A percentile compares a stretch with the other conserved stretches of the same genome.
Conservation (phyloP, 2,888 invertebrate species). For the Unio delphinus region DNA sequence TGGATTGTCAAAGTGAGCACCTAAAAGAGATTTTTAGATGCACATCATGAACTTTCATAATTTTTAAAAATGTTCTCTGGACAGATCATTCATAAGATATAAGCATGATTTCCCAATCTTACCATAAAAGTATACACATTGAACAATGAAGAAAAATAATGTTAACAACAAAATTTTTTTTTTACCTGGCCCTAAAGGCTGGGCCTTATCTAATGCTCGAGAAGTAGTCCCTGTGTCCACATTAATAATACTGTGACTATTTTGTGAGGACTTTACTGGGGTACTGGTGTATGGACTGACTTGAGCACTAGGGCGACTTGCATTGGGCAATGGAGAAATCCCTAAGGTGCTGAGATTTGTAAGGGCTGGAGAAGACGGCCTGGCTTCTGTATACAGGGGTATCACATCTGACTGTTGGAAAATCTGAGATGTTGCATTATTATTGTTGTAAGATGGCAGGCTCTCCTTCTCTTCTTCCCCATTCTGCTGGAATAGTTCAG, state of each 20-base stretch:
- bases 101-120: no score
- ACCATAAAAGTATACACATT: no score
- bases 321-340: conserved; percentile 25
- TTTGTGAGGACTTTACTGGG: conserved; percentile 19
- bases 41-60: no score
- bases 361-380: conserved; percentile 8
- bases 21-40: no score
- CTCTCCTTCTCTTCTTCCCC: conserved; percentile 2
- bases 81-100: no score
- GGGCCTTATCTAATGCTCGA: conserved; percentile 36
- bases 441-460: neutral
- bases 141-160: no score
- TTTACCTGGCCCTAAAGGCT: no score
- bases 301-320: conserved; percentile 43
- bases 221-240: conserved; percentile 60
- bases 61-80: no score
- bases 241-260: conserved; percentile 59
- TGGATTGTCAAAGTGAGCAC: no score
- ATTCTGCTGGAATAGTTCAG: conserved; percentile 16
- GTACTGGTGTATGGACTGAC: conserved; percentile 44
- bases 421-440: conserved; percentile 4
- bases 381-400: conserved; percentile 3
- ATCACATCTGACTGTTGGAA: conserved; percentile 1
- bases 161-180: no score
- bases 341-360: conserved; percentile 31